phyloP scores from a whole-genome alignment of 1,140 invertebrate genomes.

The Teleopsis dalmanni region DNA sequence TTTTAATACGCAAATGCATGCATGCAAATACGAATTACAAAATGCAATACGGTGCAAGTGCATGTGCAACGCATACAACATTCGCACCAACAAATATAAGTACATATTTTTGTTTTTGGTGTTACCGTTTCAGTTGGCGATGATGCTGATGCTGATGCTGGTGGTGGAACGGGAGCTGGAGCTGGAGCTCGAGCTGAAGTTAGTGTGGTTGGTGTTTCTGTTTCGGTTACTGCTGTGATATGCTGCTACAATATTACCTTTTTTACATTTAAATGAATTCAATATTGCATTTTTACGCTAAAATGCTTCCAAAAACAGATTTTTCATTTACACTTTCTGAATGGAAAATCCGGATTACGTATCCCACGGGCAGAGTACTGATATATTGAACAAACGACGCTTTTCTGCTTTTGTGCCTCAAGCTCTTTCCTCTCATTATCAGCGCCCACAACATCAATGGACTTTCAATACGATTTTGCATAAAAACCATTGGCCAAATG shows the following conservation, averaged over 20 bases:
- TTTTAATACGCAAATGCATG: too few relatives aligned
- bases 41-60: neutral
- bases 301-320: constrained; percentile 44
- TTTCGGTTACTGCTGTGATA: constrained; percentile 42
- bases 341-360: constrained; percentile 43
- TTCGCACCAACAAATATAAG: neutral
- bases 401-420: too few relatives aligned
- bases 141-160: too few relatives aligned
- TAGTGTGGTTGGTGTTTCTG: too few relatives aligned
- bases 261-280: constrained; percentile 43
- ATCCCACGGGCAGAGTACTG: constrained; percentile 8
- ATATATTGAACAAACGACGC: too few relatives aligned
- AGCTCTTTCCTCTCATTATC: neutral
- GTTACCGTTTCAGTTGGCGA: too few relatives aligned
- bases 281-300: constrained; percentile 43
- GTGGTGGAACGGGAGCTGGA: too few relatives aligned
- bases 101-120: neutral
- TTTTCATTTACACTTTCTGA: constrained; percentile 44
- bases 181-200: too few relatives aligned
- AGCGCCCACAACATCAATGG: neutral
- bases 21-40: neutral
- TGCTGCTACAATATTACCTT: constrained; percentile 14
- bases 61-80: neutral
- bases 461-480: constrained; percentile 21
- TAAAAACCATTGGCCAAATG: constrained; percentile 24